Conservation (phyloP, 2,888 invertebrate genomes). For the Priapulus caudatus region DNA sequence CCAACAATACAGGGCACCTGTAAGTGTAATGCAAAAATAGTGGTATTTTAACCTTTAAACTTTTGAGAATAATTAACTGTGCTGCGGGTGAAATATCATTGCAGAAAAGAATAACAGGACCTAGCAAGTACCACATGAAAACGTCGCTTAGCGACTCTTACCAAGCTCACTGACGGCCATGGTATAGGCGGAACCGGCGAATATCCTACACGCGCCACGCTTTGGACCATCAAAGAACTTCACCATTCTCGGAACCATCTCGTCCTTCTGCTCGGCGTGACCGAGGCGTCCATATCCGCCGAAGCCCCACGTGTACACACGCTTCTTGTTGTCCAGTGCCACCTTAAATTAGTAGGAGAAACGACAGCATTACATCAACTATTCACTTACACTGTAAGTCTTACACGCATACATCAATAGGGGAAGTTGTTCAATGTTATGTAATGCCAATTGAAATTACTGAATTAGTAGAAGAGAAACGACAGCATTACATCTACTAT, state of each 20-base stretch:
- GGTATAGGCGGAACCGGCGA: slow-evolving; percentile 74
- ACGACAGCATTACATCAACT: background rate
- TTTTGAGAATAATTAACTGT: no score
- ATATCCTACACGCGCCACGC: slow-evolving; percentile 60
- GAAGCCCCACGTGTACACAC: slow-evolving; percentile 88
- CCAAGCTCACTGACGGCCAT: slow-evolving; percentile 68
- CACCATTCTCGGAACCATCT: slow-evolving; percentile 67
- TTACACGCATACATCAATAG: slow-evolving; percentile 8
- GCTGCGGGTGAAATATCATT: no score
- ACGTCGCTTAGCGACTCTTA: no score
- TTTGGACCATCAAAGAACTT: slow-evolving; percentile 76
- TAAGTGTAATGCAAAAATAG: slow-evolving; percentile 14
- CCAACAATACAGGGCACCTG: slow-evolving; percentile 62
- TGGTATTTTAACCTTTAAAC: no score
- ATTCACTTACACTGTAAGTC: background rate
- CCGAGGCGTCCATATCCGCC: slow-evolving; percentile 87
- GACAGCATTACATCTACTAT: background rate
- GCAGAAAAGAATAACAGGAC: no score
- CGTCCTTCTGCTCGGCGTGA: slow-evolving; percentile 83
- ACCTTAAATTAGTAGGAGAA: slow-evolving; percentile 43
- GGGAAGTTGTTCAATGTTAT: slow-evolving; percentile 6
- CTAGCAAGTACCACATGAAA: no score
- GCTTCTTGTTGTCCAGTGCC: slow-evolving; percentile 72
- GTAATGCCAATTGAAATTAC: no score
- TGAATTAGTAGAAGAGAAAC: no score